Base-by-base conservation (phyloP, 2,888 invertebrate species). In the Alloscopus bannaensis region DNA sequence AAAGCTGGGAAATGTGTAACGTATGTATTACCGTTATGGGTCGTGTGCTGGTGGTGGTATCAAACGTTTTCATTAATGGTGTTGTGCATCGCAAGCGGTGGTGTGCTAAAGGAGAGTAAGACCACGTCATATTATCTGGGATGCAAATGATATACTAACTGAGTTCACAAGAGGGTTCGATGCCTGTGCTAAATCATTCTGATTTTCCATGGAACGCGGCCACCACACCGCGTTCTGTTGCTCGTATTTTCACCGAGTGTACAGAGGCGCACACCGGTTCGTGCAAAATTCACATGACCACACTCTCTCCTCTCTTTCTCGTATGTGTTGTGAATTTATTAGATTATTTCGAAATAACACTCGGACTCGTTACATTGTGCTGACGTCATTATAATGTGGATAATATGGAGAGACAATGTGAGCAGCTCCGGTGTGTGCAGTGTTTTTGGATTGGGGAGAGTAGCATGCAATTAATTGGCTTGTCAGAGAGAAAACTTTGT, bases 131-230 rank as follows among this genome's bases (percentile, higher is more conserved):
- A 6, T 13, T 22, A 42, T 42, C 65, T 50, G 29, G n/a, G 20
- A 65, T 65, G 65, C 65, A 52, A 52, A 52, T 59, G 70, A 70
- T 59, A 59, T 45, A 70, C 45, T 57, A 59, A 70, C 70, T 28
- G 20, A 42, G 70, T 42, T 59, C 55, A 20, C 59, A 69, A 55
- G 40, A 47, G 59, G 59, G 31, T 31, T 70, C 16, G 55, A 69
- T 40, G 69, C 42, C 55, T 69, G 69, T 69, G 69, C 59, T 70
- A 59, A 70, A 70, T 59, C 70, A 45, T 68, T 68, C 24, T 22
- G n/a, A n/a, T n/a, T n/a, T n/a, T n/a, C n/a, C n/a, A n/a, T n/a
- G n/a, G n/a, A n/a, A n/a, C n/a, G n/a, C n/a, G n/a, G n/a, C n/a
- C 18, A 16, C 24, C 50, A 13, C n/a, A 18, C 45, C 29, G 47